Evolutionary conservation across 2,797 vertebrate species (phyloP).

Genomic region (Tinamus major): DNA sequence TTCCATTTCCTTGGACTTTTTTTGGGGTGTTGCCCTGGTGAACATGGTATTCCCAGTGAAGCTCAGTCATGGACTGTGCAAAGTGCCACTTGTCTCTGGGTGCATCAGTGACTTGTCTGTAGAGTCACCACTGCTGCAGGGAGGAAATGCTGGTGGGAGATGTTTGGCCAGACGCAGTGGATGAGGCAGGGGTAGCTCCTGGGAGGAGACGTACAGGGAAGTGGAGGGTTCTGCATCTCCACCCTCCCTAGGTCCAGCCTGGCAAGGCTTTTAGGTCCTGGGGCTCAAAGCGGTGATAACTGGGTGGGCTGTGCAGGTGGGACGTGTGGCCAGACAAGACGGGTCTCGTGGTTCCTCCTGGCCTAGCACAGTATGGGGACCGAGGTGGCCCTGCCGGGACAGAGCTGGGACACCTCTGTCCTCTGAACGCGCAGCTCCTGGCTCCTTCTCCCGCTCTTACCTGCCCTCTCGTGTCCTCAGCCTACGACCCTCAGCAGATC

Average conservation of each 20-base stretch:
- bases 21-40: background rate
- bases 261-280: background rate
- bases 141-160: background rate
- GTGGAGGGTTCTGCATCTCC: background rate
- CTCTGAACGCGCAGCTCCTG: rapidly evolving
- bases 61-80: background rate
- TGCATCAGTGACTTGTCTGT: background rate
- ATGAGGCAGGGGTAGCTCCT: background rate
- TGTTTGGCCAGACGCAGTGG: background rate
- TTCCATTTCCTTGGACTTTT: background rate
- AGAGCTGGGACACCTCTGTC: background rate
- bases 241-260: background rate
- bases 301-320: background rate
- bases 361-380: background rate
- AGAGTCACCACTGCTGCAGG: background rate
- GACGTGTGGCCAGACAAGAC: background rate
- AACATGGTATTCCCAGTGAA: background rate
- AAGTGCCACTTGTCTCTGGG: background rate
- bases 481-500: slow-evolving; percentile 99
- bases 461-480: slow-evolving; percentile 73
- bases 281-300: background rate
- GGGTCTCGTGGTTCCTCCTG: background rate
- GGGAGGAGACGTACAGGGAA: background rate
- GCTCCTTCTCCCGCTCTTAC: background rate
- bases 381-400: background rate